These are phyloP conservation scores for Otocyon megalotis DNA, from an alignment of 2,113 vertebrate genomes.

Conservation along the genomic window DNA sequence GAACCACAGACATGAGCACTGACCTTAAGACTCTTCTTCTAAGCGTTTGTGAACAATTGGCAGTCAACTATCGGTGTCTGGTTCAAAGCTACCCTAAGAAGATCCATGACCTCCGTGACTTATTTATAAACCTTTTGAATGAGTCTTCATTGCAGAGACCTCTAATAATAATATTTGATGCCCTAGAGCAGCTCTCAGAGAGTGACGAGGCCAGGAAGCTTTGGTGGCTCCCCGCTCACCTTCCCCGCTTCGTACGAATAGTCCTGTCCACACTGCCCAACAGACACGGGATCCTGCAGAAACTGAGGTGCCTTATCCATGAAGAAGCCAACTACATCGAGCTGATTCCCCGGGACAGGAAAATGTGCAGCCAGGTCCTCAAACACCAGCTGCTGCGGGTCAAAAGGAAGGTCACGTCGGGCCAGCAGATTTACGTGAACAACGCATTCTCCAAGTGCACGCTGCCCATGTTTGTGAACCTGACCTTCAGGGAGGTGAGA, in stretches of 20 bases:
- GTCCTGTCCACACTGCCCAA: slow-evolving; percentile 98
- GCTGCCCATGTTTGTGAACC: slow-evolving; percentile 98
- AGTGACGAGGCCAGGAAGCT: slow-evolving; percentile 95
- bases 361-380: slow-evolving; percentile 97
- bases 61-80: slow-evolving; percentile 96
- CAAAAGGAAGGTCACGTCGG: slow-evolving; percentile 98
- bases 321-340: slow-evolving; percentile 96
- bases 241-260: slow-evolving; percentile 96
- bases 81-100: slow-evolving; percentile 97
- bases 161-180: slow-evolving; percentile 95
- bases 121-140: slow-evolving; percentile 96
- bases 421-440: slow-evolving; percentile 99
- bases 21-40: slow-evolving; percentile 95
- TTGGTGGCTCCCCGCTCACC: slow-evolving; percentile 98
- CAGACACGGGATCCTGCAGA: slow-evolving; percentile 98
- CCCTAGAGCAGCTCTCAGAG: slow-evolving; percentile 96
- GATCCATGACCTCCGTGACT: slow-evolving; percentile 96
- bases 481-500: slow-evolving; percentile 97
- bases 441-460: slow-evolving; percentile 98
- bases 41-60: slow-evolving; percentile 97
- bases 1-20: slow-evolving; percentile 93
- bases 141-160: slow-evolving; percentile 96
- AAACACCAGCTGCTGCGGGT: slow-evolving; percentile 96
- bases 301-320: slow-evolving; percentile 95
- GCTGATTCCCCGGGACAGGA: slow-evolving; percentile 94